A percentile compares a stretch with the other conserved stretches of the same genome.
These are phyloP conservation scores for Aythya baeri DNA, from an alignment of 2,113 vertebrate species.

Conservation along the genomic window DNA sequence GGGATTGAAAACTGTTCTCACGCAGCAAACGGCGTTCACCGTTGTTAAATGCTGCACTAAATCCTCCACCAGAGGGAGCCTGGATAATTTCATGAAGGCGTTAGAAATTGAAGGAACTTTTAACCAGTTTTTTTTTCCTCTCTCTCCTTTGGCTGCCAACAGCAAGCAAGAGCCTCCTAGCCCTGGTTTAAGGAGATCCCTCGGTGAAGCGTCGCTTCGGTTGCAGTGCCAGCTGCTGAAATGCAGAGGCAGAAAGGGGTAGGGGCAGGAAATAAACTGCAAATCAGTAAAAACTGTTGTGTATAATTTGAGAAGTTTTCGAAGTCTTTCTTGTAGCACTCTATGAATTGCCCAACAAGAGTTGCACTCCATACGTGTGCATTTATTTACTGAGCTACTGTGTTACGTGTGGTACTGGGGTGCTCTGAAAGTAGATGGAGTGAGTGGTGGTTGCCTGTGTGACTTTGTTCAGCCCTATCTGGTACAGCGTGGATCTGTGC, in stretches of 20 bases:
- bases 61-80: constrained; percentile 62
- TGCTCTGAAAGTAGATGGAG: neutral
- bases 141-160: neutral
- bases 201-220: neutral
- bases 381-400: neutral
- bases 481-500: neutral
- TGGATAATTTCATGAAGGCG: neutral
- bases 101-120: neutral
- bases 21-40: neutral
- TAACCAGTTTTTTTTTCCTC: neutral
- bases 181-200: neutral
- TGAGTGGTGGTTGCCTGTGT: neutral
- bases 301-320: neutral
- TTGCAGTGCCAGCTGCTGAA: neutral
- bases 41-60: neutral
- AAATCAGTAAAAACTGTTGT: neutral
- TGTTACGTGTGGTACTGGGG: neutral
- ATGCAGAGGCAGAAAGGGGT: neutral
- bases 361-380: neutral
- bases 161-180: neutral
- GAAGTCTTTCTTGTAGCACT: neutral
- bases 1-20: neutral
- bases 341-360: neutral
- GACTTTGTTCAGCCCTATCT: neutral
- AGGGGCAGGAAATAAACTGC: neutral